These are phyloP conservation scores for Cyclophora punctaria DNA, from an alignment of 2,888 invertebrate genomes.

Conservation along the genomic window DNA sequence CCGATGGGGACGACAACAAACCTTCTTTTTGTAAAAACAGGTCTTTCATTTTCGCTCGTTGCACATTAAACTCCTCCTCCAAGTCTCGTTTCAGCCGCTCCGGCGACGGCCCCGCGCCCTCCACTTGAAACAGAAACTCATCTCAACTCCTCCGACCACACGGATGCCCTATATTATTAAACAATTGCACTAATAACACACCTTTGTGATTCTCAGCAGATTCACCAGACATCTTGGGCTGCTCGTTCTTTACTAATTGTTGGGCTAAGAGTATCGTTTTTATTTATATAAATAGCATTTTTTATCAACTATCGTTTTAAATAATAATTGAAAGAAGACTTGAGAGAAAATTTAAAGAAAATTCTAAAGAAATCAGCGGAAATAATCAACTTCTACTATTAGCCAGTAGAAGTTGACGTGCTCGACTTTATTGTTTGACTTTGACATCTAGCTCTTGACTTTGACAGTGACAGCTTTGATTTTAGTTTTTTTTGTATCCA, in stretches of 20 bases:
- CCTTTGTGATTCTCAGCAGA: slow-evolving; percentile 45
- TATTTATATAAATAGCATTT: too few relatives aligned
- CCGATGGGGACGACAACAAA: slow-evolving; percentile 48
- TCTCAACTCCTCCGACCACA: slow-evolving; percentile 50
- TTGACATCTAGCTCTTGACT: background rate
- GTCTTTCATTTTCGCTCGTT: slow-evolving; percentile 94
- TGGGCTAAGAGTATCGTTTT: too few relatives aligned
- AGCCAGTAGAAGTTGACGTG: background rate
- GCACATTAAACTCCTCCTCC: slow-evolving; percentile 90
- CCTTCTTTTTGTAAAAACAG: slow-evolving; percentile 95
- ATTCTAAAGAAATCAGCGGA: slow-evolving; percentile 4
- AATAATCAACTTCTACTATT: background rate
- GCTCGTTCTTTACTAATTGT: background rate
- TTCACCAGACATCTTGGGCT: slow-evolving; percentile 49
- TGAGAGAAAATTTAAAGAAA: slow-evolving; percentile 3
- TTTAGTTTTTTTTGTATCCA: too few relatives aligned
- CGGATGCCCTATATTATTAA: slow-evolving; percentile 28
- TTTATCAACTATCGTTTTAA: background rate
- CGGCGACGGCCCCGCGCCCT: slow-evolving; percentile 38
- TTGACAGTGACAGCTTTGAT: background rate
- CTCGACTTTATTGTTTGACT: too few relatives aligned
- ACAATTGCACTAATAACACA: slow-evolving; percentile 44
- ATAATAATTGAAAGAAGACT: background rate
- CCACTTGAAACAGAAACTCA: slow-evolving; percentile 67
- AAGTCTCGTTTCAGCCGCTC: slow-evolving; percentile 68